A percentile compares a stretch with the other conserved stretches of the same genome.
phyloP scores from a whole-genome alignment of 2,888 invertebrate species.

The Drosophila koepferae region DNA sequence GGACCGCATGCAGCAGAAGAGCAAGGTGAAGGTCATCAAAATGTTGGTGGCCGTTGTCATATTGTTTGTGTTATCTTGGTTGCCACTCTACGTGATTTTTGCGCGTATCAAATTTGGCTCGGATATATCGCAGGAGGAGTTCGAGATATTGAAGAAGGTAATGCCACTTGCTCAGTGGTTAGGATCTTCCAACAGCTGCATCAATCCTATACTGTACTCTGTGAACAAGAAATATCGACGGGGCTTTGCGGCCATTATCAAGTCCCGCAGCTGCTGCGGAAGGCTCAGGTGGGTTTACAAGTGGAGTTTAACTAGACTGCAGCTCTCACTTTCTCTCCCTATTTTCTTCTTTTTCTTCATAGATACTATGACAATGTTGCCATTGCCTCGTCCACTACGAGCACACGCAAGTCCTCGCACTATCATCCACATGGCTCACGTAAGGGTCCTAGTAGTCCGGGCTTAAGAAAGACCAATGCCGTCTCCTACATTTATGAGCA shows the following conservation, averaged over 20 bases:
- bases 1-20: conserved; percentile 96
- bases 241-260: conserved; percentile 95
- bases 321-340: neutral
- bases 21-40: conserved; percentile 97
- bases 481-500: conserved; percentile 87
- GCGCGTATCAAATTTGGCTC: conserved; percentile 94
- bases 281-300: conserved; percentile 87
- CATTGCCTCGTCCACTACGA: conserved; percentile 93
- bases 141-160: conserved; percentile 91
- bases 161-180: conserved; percentile 97
- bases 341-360: neutral
- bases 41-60: conserved; percentile 97
- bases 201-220: conserved; percentile 97
- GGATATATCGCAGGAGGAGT: conserved; percentile 90
- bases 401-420: conserved; percentile 93
- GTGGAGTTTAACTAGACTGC: neutral
- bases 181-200: conserved; percentile 97
- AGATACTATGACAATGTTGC: conserved; percentile 94
- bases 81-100: conserved; percentile 95
- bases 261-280: conserved; percentile 94
- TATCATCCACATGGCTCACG: conserved; percentile 89
- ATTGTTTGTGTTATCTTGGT: conserved; percentile 96
- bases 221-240: conserved; percentile 97
- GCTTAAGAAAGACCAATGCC: conserved; percentile 85
- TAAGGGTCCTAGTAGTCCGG: conserved; percentile 87